Evolutionary conservation across 92 coral and sea anemone genomes (phyloP), one percentile per base, ranked within the genome.

Genomic region (Metridium senile): DNA sequence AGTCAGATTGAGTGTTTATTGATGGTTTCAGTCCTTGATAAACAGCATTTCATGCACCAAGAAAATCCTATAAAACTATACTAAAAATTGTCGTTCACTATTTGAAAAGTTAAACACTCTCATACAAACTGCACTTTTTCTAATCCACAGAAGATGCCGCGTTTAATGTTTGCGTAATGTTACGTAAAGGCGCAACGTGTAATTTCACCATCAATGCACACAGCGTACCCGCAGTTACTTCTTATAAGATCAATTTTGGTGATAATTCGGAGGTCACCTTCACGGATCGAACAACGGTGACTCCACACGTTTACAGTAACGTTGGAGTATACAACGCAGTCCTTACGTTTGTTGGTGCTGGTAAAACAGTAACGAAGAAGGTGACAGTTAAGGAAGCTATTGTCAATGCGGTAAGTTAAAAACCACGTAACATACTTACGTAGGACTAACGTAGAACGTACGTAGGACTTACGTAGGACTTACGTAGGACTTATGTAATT

Each of bases 171-270:
- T 72, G 76, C n/a, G 11, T 53, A 0, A 32, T 53, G 28, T 17
- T 72, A 1, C 64, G 64, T 9, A 72, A 72, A 72, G 65, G 20
- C 26, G 34, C 62, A 21, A 33, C 76, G 9, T 72, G 76, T 27
- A 87, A 87, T 51, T n/a, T 87, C 43, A 87, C 91, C 58, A 51
- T 87, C 26, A 61, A 62, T 29, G 76, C 84, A 13, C 74, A 81
- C 27, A 32, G 72, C 26, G 70, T 43, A 57, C 18, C 31, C 11
- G 58, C 58, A 9, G 32, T 69, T 10, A 26, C 25, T 34, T 33
- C 56, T 33, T 87, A 82, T 68, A 67, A 52, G 1, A 57, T 87
- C 21, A 10, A 56, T 26, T 87, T 82, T 53, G 87, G 91, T 39
- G 91, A 82, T 52, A 32, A 68, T 1, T 16, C 70, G n/a, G 26